phyloP scores from a whole-genome alignment of 2,797 vertebrate genomes.

The Crypturellus tataupa region DNA sequence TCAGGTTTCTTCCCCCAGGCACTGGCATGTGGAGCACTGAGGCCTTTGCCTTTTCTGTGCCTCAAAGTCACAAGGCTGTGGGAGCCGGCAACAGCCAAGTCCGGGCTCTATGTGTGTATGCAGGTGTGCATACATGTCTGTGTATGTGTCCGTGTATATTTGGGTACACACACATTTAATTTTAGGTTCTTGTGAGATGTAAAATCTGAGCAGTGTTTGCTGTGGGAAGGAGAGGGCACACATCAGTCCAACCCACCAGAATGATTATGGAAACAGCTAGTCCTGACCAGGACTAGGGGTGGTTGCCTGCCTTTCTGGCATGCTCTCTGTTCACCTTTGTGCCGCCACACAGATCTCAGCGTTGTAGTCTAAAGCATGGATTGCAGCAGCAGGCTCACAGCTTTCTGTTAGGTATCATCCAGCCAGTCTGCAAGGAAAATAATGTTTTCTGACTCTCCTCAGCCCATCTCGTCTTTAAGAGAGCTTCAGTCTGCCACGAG shows the following conservation, averaged over 20 bases:
- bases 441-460: not conserved
- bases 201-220: not conserved
- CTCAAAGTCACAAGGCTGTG: conserved; percentile 2
- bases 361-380: not conserved
- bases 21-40: not conserved
- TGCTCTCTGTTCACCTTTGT: accelerated
- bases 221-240: not conserved
- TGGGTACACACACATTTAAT: not conserved
- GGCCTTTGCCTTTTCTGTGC: conserved; percentile 10
- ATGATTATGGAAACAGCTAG: not conserved
- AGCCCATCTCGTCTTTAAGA: not conserved
- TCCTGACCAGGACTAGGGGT: not conserved
- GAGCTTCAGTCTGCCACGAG: not conserved
- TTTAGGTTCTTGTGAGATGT: not conserved
- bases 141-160: not conserved
- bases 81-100: not conserved
- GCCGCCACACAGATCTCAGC: not conserved
- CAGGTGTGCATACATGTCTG: not conserved
- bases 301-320: not conserved
- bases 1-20: conserved; percentile 13
- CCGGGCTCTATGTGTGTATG: not conserved
- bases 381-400: not conserved
- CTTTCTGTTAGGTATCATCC: not conserved
- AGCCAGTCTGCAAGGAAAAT: not conserved
- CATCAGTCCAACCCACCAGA: not conserved